Base-by-base conservation (phyloP, 2,888 invertebrate species). In the Aethes cnicana region DNA sequence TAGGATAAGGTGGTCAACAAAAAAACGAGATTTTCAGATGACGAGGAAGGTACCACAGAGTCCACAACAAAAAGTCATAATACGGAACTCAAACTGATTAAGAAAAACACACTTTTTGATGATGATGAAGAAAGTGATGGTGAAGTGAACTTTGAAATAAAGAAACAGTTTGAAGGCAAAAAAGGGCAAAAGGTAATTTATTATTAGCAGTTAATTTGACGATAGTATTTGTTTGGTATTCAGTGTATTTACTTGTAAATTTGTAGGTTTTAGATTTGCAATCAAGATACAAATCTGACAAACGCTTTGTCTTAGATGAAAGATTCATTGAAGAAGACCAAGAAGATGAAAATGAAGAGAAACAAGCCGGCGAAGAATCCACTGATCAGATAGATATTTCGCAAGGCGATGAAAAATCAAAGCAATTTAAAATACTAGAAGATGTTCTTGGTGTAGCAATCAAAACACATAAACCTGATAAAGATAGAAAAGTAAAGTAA, bases 231-330 rank as follows among this genome's bases (percentile, higher is more conserved):
- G n/a, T n/a, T n/a, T n/a, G n/a, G n/a, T n/a, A n/a, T n/a, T n/a
- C n/a, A n/a, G n/a, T n/a, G n/a, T n/a, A n/a, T n/a, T n/a, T n/a
- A n/a, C n/a, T n/a, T n/a, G 30, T 25, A 36, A 48, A 55, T 30
- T 59, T 62, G 11, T 66, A 93, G 93, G 84, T 94, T 64, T 87
- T 95, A 74, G 91, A 93, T 78, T 88, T 96, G 62, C 94, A 96
- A 88, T 91, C 92, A 36, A 91, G 91, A 66, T 93, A 91, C 80
- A 94, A 94, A 72, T 92, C 93, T 72, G 96, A 96, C 83, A 91
- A 93, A 66, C 91, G 96, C 69, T 96, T 96, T 81, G 84, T 87
- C 59, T 86, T 96, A 68, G 94, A 95, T 81, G 90, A 93, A 64
- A 91, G 94, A 60, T 96, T 96, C 77, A 80, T 92, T 41, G 93